phyloP scores from a whole-genome alignment of 2,113 vertebrate genomes.

The Rallus limicola region DNA sequence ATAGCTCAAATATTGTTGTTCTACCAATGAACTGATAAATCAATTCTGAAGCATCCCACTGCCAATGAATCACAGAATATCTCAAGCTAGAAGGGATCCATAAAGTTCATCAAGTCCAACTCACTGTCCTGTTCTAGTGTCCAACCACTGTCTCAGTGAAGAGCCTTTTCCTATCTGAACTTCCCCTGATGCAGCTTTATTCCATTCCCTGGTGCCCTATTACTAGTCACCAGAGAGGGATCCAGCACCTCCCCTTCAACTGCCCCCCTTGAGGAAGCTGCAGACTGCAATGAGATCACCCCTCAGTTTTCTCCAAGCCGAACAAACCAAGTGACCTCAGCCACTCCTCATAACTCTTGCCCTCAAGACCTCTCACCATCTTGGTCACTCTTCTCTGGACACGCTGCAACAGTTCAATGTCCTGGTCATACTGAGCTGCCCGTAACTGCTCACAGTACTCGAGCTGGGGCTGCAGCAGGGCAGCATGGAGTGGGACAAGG shows the following conservation, averaged over 20 bases:
- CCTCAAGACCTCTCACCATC: not conserved
- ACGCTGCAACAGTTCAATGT: not conserved
- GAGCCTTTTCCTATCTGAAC: not conserved
- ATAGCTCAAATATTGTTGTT: not conserved
- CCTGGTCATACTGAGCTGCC: not conserved
- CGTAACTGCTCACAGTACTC: not conserved
- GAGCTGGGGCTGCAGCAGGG: not conserved
- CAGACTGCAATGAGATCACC: not conserved
- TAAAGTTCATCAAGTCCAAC: not conserved
- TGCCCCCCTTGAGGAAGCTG: fast-evolving
- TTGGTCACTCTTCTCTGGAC: not conserved
- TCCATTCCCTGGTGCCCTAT: fast-evolving
- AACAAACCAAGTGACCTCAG: not conserved
- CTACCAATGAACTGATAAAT: not conserved
- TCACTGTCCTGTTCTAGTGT: not conserved
- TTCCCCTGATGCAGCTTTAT: not conserved
- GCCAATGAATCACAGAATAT: not conserved
- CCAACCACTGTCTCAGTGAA: fast-evolving
- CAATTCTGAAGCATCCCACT: not conserved
- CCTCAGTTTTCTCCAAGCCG: not conserved
- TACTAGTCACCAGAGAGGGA: not conserved
- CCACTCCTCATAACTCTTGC: fast-evolving
- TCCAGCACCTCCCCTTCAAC: not conserved
- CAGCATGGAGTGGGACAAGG: not conserved
- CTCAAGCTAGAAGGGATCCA: not conserved